phyloP scores from a whole-genome alignment of 1,140 invertebrate genomes.

The Neodiprion virginianus region DNA sequence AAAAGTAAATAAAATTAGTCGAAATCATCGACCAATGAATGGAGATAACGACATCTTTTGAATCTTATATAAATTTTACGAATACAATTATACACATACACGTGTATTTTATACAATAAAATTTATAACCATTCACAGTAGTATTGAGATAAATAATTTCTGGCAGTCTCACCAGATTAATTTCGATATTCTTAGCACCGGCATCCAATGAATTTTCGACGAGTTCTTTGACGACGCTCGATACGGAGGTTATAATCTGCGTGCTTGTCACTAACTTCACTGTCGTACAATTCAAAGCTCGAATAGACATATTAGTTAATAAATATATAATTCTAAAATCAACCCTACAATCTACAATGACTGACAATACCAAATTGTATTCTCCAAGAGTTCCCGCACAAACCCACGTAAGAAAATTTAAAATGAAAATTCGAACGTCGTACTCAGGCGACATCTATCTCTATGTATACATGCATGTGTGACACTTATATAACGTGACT shows the following conservation, averaged over 20 bases:
- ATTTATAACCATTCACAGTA: not conserved
- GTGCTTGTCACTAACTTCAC: slow-evolving; percentile 65
- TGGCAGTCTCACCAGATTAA: slow-evolving; percentile 56
- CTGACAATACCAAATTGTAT: not conserved
- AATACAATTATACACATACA: too few relatives aligned
- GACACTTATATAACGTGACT: too few relatives aligned
- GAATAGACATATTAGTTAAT: slow-evolving; percentile 45
- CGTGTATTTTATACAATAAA: slow-evolving; percentile 7
- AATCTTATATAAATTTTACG: too few relatives aligned
- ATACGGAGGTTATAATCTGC: slow-evolving; percentile 68
- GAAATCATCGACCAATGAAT: not conserved
- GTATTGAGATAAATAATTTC: slow-evolving; percentile 14
- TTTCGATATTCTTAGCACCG: slow-evolving; percentile 62
- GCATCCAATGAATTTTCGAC: slow-evolving; percentile 72
- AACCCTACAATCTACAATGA: not conserved
- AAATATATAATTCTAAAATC: not conserved
- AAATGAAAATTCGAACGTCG: too few relatives aligned
- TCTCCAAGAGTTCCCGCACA: not conserved
- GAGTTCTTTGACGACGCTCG: slow-evolving; percentile 68
- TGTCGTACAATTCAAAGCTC: slow-evolving; percentile 50
- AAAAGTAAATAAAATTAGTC: slow-evolving; percentile 22
- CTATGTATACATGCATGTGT: too few relatives aligned
- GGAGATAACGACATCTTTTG: not conserved
- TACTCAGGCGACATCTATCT: too few relatives aligned
- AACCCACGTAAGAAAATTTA: too few relatives aligned